Evolutionary conservation across 1,140 invertebrate genomes (phyloP).

Genomic region (Tyrophagus putrescentiae): DNA sequence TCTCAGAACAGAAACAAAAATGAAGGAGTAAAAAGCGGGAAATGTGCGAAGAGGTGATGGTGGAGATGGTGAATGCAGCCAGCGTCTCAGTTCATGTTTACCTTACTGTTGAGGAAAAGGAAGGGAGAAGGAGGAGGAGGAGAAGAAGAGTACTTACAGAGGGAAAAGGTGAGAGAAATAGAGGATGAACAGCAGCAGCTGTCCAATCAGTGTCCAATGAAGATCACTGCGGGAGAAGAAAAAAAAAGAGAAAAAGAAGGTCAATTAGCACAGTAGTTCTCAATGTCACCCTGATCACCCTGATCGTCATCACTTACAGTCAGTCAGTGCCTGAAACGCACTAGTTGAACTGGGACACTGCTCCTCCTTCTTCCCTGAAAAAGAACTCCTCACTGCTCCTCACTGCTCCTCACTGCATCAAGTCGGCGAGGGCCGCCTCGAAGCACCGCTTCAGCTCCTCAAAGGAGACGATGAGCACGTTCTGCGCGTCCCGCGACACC

Average conservation of each 20-base stretch:
- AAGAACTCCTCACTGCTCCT: background rate
- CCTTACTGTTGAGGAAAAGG: too few relatives aligned
- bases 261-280: background rate
- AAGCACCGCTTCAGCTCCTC: constrained; percentile 85
- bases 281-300: background rate
- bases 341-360: background rate
- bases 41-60: too few relatives aligned
- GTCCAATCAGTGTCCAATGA: too few relatives aligned
- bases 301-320: background rate
- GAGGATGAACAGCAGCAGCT: too few relatives aligned
- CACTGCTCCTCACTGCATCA: constrained; percentile 38
- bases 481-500: constrained; percentile 88
- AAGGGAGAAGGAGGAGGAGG: too few relatives aligned
- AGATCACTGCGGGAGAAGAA: background rate
- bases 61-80: too few relatives aligned
- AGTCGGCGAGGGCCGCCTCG: constrained; percentile 74
- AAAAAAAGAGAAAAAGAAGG: background rate
- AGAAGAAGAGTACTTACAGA: too few relatives aligned
- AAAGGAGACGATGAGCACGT: constrained; percentile 47
- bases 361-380: background rate
- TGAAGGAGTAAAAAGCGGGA: too few relatives aligned
- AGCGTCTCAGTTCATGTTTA: too few relatives aligned
- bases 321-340: background rate
- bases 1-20: too few relatives aligned
- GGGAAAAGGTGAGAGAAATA: background rate